A percentile compares a stretch with the other conserved stretches of the same genome.
Conservation (phyloP, 2,797 vertebrate genomes). For the Cichlasoma orientale region DNA sequence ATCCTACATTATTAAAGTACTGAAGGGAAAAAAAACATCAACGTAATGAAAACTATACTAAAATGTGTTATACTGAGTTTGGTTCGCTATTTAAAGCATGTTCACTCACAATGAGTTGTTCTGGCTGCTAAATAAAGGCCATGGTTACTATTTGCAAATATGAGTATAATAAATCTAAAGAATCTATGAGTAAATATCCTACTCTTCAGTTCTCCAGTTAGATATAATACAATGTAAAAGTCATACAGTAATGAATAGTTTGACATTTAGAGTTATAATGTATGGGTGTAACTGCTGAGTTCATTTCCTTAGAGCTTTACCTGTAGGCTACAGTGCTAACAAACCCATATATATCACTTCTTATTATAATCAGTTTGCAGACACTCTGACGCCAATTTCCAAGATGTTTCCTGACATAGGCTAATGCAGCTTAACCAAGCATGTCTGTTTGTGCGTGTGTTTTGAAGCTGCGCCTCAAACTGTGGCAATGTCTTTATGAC, state of each 20-base stretch:
- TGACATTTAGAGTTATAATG: not conserved
- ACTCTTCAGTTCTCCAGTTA: not conserved
- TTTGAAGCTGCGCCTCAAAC: conserved; percentile 32
- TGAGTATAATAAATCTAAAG: not conserved
- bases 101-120: not conserved
- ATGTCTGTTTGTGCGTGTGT: conserved; percentile 17
- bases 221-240: not conserved
- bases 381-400: conserved; percentile 53
- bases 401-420: conserved; percentile 59
- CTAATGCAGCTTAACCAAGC: conserved; percentile 66
- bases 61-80: too few species aligned
- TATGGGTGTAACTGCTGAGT: not conserved
- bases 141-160: not conserved
- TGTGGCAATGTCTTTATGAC: conserved; percentile 45
- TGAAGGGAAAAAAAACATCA: not conserved
- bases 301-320: conserved; percentile 6
- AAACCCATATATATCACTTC: not conserved
- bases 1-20: not conserved
- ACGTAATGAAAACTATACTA: not conserved
- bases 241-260: not conserved
- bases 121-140: not conserved
- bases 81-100: not conserved
- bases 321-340: not conserved
- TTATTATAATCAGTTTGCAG: conserved; percentile 31
- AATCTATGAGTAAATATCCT: not conserved